Evolutionary conservation across 1,140 invertebrate species (phyloP), one percentile per base, ranked within the genome.

Genomic region (Aradophagus sp.): DNA sequence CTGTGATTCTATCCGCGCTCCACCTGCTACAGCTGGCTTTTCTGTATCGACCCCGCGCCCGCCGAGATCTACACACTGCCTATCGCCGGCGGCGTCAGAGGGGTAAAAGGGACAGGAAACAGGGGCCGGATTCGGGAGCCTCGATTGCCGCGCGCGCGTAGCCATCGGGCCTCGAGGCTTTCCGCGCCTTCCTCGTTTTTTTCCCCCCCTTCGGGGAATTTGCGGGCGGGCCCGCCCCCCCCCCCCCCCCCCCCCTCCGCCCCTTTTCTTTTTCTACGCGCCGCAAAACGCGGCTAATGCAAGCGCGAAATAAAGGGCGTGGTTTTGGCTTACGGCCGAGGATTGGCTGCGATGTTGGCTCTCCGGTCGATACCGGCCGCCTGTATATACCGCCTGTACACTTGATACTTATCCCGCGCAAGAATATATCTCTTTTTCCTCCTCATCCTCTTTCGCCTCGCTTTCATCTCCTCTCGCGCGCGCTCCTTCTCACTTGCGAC

Each of bases 301-400:
- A 80, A 76, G 80, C 79, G 82, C 79, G 78, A 83, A 85, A 85
- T 84, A 84, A 86, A 86, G 84, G 84, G 84, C 84, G 84, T 86
- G 84, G 84, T 85, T 85, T 85, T 82, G 81, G 79, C 77, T 79
- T 80, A 80, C 77, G 76, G 79, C 63, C 81, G 80, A 82, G 83
- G 84, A 85, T 85, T 85, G 83, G 83, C 80, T 84, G 80, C 78
- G 75, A 83, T 84, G 78, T 84, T 83, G 81, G 80, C 77, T 79
- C 80, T 74, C 79, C 80, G 84, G 84, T 86, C 84, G 84, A 86
- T 86, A 86, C 77, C 76, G 75, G 79, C 75, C 77, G 78, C 78
- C 80, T 84, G 80, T 82, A 79, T 80, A 80, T 78, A 71, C 55
- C 73, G 74, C 77, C 78, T 82, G 81, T 81, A 82, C 77, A 83